These are phyloP conservation scores for Ceratothoa steindachneri DNA, from an alignment of 2,888 invertebrate species.

Conservation along the genomic window DNA sequence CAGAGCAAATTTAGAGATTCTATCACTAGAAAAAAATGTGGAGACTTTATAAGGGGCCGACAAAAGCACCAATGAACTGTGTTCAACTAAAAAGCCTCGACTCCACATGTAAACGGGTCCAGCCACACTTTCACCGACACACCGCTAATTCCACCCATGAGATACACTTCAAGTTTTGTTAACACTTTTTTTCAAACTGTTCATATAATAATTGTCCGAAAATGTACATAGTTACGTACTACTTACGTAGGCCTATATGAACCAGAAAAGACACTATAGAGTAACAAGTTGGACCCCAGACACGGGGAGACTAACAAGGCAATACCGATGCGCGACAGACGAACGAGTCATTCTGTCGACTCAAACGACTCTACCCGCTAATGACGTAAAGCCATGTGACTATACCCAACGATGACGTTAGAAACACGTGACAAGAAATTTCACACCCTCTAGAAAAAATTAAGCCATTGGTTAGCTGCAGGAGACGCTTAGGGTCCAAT, in stretches of 20 bases:
- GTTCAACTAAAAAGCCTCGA: background rate
- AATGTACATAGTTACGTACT: too few relatives aligned
- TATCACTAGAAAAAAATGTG: background rate
- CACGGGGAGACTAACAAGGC: background rate
- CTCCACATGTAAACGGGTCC: slow-evolving; percentile 3
- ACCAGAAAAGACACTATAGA: too few relatives aligned
- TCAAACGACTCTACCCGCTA: background rate
- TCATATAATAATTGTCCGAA: too few relatives aligned
- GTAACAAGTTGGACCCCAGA: background rate
- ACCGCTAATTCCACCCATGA: background rate
- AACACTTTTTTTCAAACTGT: too few relatives aligned
- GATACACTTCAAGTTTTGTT: too few relatives aligned
- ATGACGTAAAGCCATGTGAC: background rate
- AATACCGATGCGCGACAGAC: background rate
- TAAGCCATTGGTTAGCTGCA: too few relatives aligned
- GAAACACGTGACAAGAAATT: background rate
- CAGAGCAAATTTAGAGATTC: too few relatives aligned
- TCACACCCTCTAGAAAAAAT: too few relatives aligned
- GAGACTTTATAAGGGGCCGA: background rate
- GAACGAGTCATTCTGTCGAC: background rate
- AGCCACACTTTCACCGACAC: slow-evolving; percentile 18
- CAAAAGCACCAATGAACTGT: background rate
- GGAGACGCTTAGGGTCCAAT: too few relatives aligned
- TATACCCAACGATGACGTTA: background rate
- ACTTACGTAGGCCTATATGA: too few relatives aligned